Evolutionary conservation across 2,113 vertebrate species (phyloP).

Genomic region (Gadus macrocephalus): DNA sequence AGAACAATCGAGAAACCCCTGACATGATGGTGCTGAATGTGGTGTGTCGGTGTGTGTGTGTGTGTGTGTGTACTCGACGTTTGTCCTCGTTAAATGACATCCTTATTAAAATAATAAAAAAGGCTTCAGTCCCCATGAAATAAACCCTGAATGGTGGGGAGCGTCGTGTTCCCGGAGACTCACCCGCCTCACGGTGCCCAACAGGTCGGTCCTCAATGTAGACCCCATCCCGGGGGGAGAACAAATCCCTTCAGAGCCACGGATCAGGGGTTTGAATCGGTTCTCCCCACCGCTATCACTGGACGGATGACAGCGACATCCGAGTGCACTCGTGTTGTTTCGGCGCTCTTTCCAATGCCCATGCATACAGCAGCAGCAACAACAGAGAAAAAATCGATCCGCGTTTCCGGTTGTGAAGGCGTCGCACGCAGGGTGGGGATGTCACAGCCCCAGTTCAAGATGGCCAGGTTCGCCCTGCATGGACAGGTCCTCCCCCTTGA

Average conservation of each 20-base stretch:
- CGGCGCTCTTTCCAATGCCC: constrained; percentile 20
- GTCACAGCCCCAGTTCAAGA: constrained; percentile 40
- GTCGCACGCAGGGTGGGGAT: constrained; percentile 29
- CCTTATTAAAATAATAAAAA: too few relatives aligned
- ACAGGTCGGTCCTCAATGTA: constrained; percentile 61
- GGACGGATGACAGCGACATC: constrained; percentile 12
- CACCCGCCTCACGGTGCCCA: constrained; percentile 67
- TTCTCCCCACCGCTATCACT: not conserved
- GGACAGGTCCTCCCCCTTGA: constrained; percentile 16
- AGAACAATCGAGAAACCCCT: too few relatives aligned
- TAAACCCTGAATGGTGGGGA: too few relatives aligned
- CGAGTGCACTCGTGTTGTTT: constrained; percentile 28
- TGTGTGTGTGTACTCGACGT: too few relatives aligned
- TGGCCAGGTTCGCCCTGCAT: constrained; percentile 32
- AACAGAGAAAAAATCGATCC: constrained; percentile 50
- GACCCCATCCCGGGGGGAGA: constrained; percentile 43
- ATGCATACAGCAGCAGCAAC: too few relatives aligned
- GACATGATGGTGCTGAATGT: too few relatives aligned
- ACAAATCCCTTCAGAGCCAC: not conserved
- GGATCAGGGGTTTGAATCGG: not conserved
- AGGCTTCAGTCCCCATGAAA: too few relatives aligned
- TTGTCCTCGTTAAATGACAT: too few relatives aligned
- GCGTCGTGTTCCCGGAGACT: constrained; percentile 18
- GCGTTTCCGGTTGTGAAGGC: constrained; percentile 57
- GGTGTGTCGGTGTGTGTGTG: too few relatives aligned